Base-by-base conservation (phyloP, 2,888 invertebrate species). In the Drosophila melanosoma region DNA sequence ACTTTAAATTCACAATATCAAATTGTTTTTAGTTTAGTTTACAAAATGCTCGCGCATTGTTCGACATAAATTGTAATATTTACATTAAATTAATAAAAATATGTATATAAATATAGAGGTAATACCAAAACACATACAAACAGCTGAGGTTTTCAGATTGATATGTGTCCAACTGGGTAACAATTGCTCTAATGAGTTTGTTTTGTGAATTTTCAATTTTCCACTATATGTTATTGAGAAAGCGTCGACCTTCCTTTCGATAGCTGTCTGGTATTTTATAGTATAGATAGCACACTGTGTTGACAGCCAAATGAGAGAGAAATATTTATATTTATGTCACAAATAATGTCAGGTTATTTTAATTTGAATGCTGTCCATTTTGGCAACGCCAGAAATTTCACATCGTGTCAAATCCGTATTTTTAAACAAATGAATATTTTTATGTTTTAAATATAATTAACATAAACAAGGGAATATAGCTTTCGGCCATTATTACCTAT, bases 241-340 rank as follows among this genome's bases (percentile, higher is more conserved):
- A 48, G n/a, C 70, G 62, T 71, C 79, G 70, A 79, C 80, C 80
- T 79, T 77, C 79, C 75, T 61, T 60, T 64, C 74, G 12, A 67
- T 75, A 58, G 49, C 60, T 54, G 26, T 48, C 23, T 23, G 23
- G 12, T 66, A 20, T 23, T 7, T 36, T 33, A 33, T 48, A 26
- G 61, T 45, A 35, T 42, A n/a, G 48, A 35, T 42, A n/a, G 48
- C 60, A 35, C 26, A 42, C 26, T 56, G 49, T 23, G 74, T 7
- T 68, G 67, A 79, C 62, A 79, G 79, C 42, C 20, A 56, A 23
- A 53, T 29, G 17, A 45, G 2, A 35, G 35, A 35, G 35, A 33
- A 4, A 48, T 20, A 48, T 45, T 12, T 8, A 23, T 45, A 45
- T 45, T 20, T 54, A 67, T 71, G 65, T 62, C 62, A 65, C 36